phyloP scores from a whole-genome alignment of 2,113 vertebrate species.

The Falcunculus frontatus region DNA sequence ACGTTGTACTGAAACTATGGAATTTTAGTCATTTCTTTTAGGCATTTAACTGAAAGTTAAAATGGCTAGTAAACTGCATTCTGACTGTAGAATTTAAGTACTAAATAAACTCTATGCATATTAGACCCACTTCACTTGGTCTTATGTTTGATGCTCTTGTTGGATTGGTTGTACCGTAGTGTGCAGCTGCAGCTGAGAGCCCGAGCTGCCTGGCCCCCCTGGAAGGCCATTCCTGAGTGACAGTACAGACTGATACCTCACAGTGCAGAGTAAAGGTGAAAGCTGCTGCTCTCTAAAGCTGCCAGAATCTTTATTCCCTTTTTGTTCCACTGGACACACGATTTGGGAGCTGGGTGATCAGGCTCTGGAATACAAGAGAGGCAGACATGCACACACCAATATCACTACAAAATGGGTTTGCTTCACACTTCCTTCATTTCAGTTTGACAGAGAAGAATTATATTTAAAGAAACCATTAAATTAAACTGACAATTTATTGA shows the following conservation, averaged over 20 bases:
- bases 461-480: not conserved
- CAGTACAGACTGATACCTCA: not conserved
- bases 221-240: not conserved
- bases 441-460: not conserved
- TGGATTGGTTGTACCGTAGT: rapidly evolving
- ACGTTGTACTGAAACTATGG: conserved; percentile 4
- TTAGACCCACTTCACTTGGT: not conserved
- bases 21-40: not conserved
- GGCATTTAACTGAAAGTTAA: conserved; percentile 12
- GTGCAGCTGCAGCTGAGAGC: not conserved
- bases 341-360: not conserved
- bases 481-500: not conserved
- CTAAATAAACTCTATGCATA: conserved; percentile 74
- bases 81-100: conserved; percentile 57
- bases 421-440: not conserved
- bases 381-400: not conserved
- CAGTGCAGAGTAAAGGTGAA: not conserved
- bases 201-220: not conserved
- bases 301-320: not conserved
- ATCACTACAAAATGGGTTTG: not conserved
- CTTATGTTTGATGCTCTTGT: not conserved
- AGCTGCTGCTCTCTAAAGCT: not conserved
- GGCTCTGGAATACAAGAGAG: not conserved
- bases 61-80: conserved; percentile 26
- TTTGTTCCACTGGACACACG: not conserved